These are phyloP conservation scores for Drosophila elegans DNA, from an alignment of 1,140 invertebrate genomes.

Conservation along the genomic window DNA sequence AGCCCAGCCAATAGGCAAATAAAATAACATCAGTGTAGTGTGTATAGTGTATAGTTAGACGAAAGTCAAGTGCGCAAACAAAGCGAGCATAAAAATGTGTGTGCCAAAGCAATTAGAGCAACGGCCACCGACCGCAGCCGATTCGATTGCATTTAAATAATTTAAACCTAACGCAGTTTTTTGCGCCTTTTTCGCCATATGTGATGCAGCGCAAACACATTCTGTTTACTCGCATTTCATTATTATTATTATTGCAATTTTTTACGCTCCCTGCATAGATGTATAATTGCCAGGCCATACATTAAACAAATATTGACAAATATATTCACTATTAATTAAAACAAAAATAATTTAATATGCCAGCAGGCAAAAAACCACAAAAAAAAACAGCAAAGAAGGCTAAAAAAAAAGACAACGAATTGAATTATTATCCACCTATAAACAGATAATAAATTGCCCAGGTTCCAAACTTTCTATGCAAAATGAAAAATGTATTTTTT, in stretches of 20 bases:
- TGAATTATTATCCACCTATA: constrained; percentile 32
- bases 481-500: background rate
- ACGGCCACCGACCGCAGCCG: constrained; percentile 41
- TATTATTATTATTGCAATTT: constrained; percentile 42
- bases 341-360: constrained; percentile 46
- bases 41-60: background rate
- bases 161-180: constrained; percentile 45
- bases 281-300: constrained; percentile 35
- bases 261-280: constrained; percentile 2
- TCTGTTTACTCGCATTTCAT: constrained; percentile 48
- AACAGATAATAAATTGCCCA: constrained; percentile 10
- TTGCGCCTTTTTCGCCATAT: constrained; percentile 25
- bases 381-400: constrained; percentile 10
- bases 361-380: constrained; percentile 6
- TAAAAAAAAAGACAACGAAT: constrained; percentile 10
- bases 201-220: constrained; percentile 46
- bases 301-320: constrained; percentile 61
- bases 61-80: constrained; percentile 46
- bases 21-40: background rate
- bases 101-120: constrained; percentile 50
- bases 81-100: constrained; percentile 43
- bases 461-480: background rate
- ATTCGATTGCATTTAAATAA: constrained; percentile 60
- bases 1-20: constrained; percentile 1
- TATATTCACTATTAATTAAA: constrained; percentile 70